Percentiles rank a stretch among this genome's conserved stretches.
phyloP scores from a whole-genome alignment of 2,113 vertebrate genomes.

The mouse (Mus musculus) region GRCm39 chr12:25217501-25218000 shows the following conservation, averaged over 20 bases:
- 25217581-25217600: neutral
- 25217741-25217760: neutral
- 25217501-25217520: neutral
- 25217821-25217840: neutral
- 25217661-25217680: neutral
- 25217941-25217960: neutral
- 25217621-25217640: neutral
- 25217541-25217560: neutral
- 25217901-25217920: too few relatives aligned
- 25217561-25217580: neutral
- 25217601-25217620: neutral
- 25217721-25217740: neutral
- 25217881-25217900: accelerated
- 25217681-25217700: neutral
- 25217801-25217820: conserved; percentile 9
- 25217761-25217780: neutral
- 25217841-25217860: accelerated
- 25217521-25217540: neutral
- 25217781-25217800: neutral
- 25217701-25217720: neutral
- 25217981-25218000: neutral
- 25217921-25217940: neutral
- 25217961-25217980: accelerated
- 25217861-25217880: neutral
- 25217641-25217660: neutral